Base-by-base conservation (phyloP, 2,797 vertebrate species). In the Dryobates pubescens region DNA sequence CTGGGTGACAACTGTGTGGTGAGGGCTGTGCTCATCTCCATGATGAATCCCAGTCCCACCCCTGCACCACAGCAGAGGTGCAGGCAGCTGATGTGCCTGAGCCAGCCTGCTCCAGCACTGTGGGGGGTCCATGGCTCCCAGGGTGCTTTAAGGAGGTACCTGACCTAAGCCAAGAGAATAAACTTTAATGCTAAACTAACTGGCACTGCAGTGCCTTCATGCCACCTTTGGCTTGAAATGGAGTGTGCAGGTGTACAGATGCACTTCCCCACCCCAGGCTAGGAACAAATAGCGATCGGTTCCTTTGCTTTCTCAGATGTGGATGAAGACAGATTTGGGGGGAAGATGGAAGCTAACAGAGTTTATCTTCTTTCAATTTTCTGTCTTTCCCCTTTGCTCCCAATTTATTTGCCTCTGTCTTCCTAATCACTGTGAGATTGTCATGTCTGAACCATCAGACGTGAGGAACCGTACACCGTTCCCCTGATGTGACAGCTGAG, bases 391-490 rank as follows among this genome's bases (percentile, higher is more conserved):
- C 59, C 68, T 88, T 80, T 86, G 69, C 34, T 38, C 51, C 30
- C 49, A 68, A 38, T 86, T 79, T 88, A 72, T 79, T 86, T 92
- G 49, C 36, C 7, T 91, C 63, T 90, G 58, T 88, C 71, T 88
- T 94, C 72, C 41, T 85, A 84, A 80, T 87, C 10, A 1, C 64
- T 58, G 32, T 24, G 62, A 93, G 62, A 77, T 80, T 71, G 81
- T 92, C 17, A 82, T 22, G 41, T 85, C 87, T 88, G 86, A 93
- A 59, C 90, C 87, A 87, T 63, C 83, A 64, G 64, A 65, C 43
- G 58, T 73, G 83, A 75, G 92, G 87, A 92, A 54, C 68, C 5
- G 10, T 58, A 32, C 64, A 79, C 65, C 59, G 43, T 87, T 94
- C 92, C 57, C 53, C 47, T 58, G 58, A 93, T 80, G 65, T 59